These are phyloP conservation scores for Avahi laniger DNA, from an alignment of 2,797 vertebrate genomes.

Conservation along the genomic window DNA sequence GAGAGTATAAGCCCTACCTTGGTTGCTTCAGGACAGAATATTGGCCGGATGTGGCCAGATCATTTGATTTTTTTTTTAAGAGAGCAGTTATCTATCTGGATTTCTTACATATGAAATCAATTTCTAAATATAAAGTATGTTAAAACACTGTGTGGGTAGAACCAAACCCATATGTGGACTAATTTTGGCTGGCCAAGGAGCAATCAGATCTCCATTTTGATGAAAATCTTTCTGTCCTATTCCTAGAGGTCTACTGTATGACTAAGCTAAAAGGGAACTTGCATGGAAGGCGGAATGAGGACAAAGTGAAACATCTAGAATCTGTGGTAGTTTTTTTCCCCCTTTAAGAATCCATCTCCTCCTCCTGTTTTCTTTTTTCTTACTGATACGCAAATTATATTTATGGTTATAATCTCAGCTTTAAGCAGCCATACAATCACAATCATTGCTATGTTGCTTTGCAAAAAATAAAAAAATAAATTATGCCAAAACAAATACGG, in stretches of 20 bases:
- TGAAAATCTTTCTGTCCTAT: not conserved
- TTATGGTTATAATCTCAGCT: not conserved
- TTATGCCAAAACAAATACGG: not conserved
- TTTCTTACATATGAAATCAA: not conserved
- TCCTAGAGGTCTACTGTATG: not conserved
- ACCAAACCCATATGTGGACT: not conserved
- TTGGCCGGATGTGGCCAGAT: not conserved
- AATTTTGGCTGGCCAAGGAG: not conserved
- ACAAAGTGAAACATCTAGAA: not conserved
- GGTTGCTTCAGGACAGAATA: not conserved
- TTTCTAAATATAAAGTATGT: not conserved
- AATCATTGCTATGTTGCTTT: not conserved
- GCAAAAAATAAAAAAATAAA: not conserved
- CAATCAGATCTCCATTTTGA: not conserved
- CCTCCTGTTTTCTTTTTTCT: not conserved
- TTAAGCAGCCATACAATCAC: not conserved
- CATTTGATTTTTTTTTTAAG: not conserved
- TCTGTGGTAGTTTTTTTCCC: not conserved
- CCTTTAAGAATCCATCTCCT: not conserved
- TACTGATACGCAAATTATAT: not conserved
- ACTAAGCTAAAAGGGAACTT: not conserved
- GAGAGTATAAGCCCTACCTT: not conserved
- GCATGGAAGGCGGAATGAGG: not conserved
- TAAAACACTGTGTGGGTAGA: not conserved
- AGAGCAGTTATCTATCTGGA: not conserved